Base-by-base conservation (phyloP, 2,888 invertebrate genomes). In the Drosophila pegasa region DNA sequence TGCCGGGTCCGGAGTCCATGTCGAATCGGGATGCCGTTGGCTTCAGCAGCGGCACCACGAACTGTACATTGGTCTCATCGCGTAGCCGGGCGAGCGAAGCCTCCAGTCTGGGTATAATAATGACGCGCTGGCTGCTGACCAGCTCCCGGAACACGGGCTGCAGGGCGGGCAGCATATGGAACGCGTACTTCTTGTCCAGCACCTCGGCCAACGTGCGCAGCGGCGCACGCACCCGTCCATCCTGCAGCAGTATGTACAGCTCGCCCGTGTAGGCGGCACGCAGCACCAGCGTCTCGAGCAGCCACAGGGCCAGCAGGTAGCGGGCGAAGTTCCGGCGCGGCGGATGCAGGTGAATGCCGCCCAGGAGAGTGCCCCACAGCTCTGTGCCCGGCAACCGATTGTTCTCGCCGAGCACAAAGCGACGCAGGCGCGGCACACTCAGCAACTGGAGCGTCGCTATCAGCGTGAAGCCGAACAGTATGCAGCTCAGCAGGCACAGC, bases 251-350 rank as follows among this genome's bases (percentile, higher is more conserved):
- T 0, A 82, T 74, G 18, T 71, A 91, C 3, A 91, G 61, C 58
- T 90, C 89, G 0, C 91, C 88, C 0, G 80, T 81, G 54, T 91
- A 91, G 10, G 90, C 90, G 40, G 79, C 80, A 1, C 91, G 80
- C 16, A 91, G 1, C 0, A 91, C 72, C 38, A 91, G 61, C 0
- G 90, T 87, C 27, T 88, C 80, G 0, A 89, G 18, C 5, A 91
- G 50, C 91, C 91, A 91, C 6, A 90, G 1, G 0, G 79, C 41
- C 1, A 91, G 71, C n/a, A 91, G 37, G n/a, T 78, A 91, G 0
- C 91, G 88, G 0, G 91, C 90, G 43, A 91, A 91, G 41, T 87
- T 91, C 0, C 89, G 71, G 12, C 73, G 65, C 1, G 91, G 91
- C 52, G 80, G 62, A 14, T 60, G 59, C 5, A 50, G 25, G 3